Percentiles rank a stretch among this genome's conserved stretches.
phyloP scores from a whole-genome alignment of 2,113 vertebrate species.

The Epinephelus fuscoguttatus region DNA sequence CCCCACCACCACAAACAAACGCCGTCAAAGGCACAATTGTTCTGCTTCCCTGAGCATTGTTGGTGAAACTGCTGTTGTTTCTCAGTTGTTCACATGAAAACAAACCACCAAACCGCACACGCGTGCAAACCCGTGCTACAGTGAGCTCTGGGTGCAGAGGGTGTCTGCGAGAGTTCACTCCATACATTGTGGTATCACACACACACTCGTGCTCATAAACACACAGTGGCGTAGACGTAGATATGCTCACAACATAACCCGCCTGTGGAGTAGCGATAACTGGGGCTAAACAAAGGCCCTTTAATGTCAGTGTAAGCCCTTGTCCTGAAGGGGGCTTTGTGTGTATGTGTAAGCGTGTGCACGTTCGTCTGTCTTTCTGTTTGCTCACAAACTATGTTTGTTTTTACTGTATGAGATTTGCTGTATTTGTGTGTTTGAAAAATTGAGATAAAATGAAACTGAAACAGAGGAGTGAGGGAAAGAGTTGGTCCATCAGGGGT shows the following conservation, averaged over 20 bases:
- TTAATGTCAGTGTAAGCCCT: conserved; percentile 83
- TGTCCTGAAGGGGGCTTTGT: conserved; percentile 74
- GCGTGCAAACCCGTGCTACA: conserved; percentile 34
- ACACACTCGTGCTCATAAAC: conserved; percentile 29
- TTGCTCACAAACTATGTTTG: conserved; percentile 39
- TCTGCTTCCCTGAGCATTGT: conserved; percentile 65
- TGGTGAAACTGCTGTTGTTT: conserved; percentile 60
- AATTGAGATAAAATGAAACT: conserved; percentile 18
- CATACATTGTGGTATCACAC: conserved; percentile 45
- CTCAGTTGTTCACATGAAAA: conserved; percentile 52
- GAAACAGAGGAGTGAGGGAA: background rate
- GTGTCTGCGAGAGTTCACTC: conserved; percentile 69
- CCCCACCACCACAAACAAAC: conserved; percentile 70
- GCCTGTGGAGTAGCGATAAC: conserved; percentile 82
- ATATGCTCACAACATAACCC: conserved; percentile 68
- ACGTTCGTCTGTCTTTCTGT: conserved; percentile 38
- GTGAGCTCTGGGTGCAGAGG: conserved; percentile 32
- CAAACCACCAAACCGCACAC: conserved; percentile 40
- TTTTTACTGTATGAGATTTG: conserved; percentile 17
- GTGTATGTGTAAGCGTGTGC: conserved; percentile 16
- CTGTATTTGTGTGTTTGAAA: conserved; percentile 18
- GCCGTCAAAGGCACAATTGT: conserved; percentile 73
- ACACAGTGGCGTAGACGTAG: conserved; percentile 32
- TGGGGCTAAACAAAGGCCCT: conserved; percentile 80
- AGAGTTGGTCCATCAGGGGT: conserved; percentile 23